Evolutionary conservation across 2,113 vertebrate species (phyloP), one percentile per base, ranked within the genome.

Genomic region (Poecile atricapillus): DNA sequence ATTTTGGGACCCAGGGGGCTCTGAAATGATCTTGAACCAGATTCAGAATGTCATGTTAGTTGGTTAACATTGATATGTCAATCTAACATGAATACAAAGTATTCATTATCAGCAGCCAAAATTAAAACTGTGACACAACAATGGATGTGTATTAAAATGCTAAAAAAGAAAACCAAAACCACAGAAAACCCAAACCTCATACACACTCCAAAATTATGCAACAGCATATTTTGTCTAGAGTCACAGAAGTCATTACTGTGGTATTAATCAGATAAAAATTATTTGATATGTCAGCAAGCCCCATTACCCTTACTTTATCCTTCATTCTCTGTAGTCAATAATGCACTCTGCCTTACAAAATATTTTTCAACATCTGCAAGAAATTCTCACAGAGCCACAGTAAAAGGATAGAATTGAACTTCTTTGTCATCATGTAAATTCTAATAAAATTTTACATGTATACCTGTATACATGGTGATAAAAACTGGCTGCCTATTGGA

Each of bases 171-270:
- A 33, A 39, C 5, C 1, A 6, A 65, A 78, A 37, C 0, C 16
- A 46, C 16, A 47, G 16, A 56, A 46, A 5, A 2, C 0, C 10
- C 11, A 49, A 55, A 33, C 8, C 4, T 1, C 9, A 39, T 53
- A 15, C 5, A 6, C 3, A 0, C 5, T 9, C 6, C 25, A 11
- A 71, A 71, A 75, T 50, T n/a, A 76, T 30, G 9, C 55, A 60
- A 52, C 7, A 60, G 15, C 11, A 53, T 30, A 65, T 31, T 63
- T 15, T 76, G 22, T 52, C 43, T 46, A 33, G 7, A 69, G 20
- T 70, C 56, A 63, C 35, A 93, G 56, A 74, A 74, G 25, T n/a
- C 55, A 49, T 25, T 60, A 44, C 21, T 46, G 46, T 5, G 4
- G 33, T 58, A 58, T 43, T 70, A 90, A 39, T 53, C 53, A 58